Conservation (phyloP, 2,888 invertebrate genomes). For the Platyscelio sp. region DNA sequence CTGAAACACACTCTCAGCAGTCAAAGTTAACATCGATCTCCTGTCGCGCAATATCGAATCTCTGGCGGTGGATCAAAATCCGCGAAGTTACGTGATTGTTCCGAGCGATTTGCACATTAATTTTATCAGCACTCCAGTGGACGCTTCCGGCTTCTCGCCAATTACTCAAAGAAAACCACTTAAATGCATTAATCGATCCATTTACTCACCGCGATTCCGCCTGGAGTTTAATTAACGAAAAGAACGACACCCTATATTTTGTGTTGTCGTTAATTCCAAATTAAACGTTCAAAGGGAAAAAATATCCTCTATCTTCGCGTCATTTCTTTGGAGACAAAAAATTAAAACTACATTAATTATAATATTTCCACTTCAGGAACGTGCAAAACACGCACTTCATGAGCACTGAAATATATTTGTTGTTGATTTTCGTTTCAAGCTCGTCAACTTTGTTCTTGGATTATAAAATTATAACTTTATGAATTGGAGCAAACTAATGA, state of each 20-base stretch:
- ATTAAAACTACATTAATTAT: no score
- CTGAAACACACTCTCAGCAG: constrained; percentile 23
- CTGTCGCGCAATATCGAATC: no score
- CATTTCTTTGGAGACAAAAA: no score
- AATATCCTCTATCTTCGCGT: no score
- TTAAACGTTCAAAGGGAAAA: not conserved
- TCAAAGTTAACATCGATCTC: no score
- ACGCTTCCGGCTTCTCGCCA: constrained; percentile 21
- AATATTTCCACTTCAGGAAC: no score
- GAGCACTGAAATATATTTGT: no score
- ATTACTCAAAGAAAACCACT: constrained; percentile 16
- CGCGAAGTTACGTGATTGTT: not conserved
- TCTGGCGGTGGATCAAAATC: not conserved
- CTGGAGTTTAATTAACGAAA: constrained; percentile 13
- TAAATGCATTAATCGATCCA: constrained; percentile 7
- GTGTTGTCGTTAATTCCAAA: not conserved
- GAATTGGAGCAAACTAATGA: no score
- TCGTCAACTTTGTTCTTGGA: no score
- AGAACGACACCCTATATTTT: not conserved
- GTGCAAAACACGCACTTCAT: no score
- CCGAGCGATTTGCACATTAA: not conserved
- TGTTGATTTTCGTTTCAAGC: no score
- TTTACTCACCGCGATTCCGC: not conserved
- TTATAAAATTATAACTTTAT: no score
- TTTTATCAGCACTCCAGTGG: constrained; percentile 8